phyloP scores from a whole-genome alignment of 2,113 vertebrate species.

The Ictidomys tridecemlineatus region DNA sequence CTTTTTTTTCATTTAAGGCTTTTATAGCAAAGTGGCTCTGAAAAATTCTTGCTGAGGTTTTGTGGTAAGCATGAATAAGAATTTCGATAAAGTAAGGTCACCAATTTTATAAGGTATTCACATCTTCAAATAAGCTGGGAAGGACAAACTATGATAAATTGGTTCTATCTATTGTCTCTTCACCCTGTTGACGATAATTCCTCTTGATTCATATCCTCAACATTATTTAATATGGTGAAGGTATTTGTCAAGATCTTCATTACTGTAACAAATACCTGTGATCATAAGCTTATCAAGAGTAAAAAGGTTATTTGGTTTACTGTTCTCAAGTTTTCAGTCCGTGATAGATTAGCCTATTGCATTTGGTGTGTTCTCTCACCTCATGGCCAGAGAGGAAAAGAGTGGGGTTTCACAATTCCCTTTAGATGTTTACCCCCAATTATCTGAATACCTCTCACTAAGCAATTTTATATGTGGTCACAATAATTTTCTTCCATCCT shows the following conservation, averaged over 20 bases:
- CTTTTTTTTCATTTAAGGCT: neutral
- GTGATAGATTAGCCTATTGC: too few relatives aligned
- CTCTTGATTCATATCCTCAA: neutral
- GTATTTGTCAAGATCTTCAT: neutral
- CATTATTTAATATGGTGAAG: neutral
- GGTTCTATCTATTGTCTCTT: neutral
- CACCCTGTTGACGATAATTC: neutral
- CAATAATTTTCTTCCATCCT: neutral
- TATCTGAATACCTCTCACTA: neutral
- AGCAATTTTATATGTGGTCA: neutral
- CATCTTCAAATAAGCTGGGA: neutral
- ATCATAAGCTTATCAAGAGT: neutral
- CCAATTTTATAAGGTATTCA: neutral
- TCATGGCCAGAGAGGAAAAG: neutral
- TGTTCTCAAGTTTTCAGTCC: neutral
- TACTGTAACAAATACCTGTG: neutral
- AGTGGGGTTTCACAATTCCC: neutral
- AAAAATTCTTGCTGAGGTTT: conserved; percentile 2
- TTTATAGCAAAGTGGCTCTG: neutral
- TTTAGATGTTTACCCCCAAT: neutral
- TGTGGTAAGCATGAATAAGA: neutral
- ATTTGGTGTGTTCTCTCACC: neutral
- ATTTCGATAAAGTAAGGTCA: neutral
- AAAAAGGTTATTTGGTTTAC: neutral
- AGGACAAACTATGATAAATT: neutral